Base-by-base conservation (phyloP, 2,888 invertebrate genomes). In the Sphinx pinastri region DNA sequence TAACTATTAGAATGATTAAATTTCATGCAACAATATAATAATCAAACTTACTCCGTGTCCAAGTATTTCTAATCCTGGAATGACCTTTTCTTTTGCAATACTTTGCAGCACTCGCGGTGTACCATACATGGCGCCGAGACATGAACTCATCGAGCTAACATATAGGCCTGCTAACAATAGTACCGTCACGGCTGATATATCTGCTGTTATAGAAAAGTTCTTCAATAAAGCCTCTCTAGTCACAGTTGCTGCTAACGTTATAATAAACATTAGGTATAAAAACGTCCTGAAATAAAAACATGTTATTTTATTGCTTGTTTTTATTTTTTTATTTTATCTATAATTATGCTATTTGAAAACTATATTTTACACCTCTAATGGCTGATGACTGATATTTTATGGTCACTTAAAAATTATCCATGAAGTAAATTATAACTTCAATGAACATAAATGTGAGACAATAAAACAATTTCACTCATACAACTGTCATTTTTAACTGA, bases 51-150 rank as follows among this genome's bases (percentile, higher is more conserved):
- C 99, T 84, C 99, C 99, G 93, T 96, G 96, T 77, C 98, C 98
- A 69, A 99, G 95, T 69, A 96, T 94, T 77, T 96, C 97, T 78
- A 99, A 96, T 78, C 98, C 96, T 7, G 99, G 99, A 80, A 99
- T 98, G 55, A 99, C 98, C 90, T 97, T 98, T 88, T 99, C 99
- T 84, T 97, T 97, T 59, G 99, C 98, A 78, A 99, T 99, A 74
- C 98, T 98, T 89, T 99, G 99, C 49, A 99, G 92, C 1, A 99
- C 98, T 77, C 99, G 95, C 0, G 99, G 99, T 1, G 99, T 98
- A 4, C 99, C 99, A 84, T 99, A 99, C 96, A 99, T 97, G 54
- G 99, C 98, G 13, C 99, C 99, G 79, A 99, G 95, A 85, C 99
- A 98, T 66, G 98, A 98, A 59, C 99, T 99, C 95, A 99, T 97